Evolutionary conservation across 2,797 vertebrate genomes (phyloP), one percentile per base, ranked within the genome.

Genomic region (Falco cherrug): DNA sequence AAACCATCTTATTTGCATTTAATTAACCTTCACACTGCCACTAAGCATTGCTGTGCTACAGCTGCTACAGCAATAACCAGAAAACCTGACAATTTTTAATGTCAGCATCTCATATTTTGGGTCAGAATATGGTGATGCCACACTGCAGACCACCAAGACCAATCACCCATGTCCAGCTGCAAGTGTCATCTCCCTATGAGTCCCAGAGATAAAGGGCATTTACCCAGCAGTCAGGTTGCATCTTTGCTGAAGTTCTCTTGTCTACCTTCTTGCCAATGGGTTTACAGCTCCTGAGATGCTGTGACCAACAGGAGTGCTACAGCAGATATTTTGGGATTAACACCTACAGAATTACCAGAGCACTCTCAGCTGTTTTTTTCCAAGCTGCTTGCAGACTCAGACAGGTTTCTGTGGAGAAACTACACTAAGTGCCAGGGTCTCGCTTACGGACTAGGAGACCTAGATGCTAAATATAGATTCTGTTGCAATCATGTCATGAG

Each of bases 181-280:
- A 25, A 68, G n/a, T 2, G 25, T 6, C 35, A 43, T 25, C 21
- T 19, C 84, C 31, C 20, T 35, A 39, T 59, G 31, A 13, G 28
- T 16, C 37, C 35, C 41, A 50, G 41, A 39, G 31, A 56, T 10
- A 85, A 87, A 71, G 31, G 31, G 11, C 24, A 41, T 51, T 89
- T 33, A 87, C 14, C 17, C 50, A 70, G 63, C 25, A 82, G 43
- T 6, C 61, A 75, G 53, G 57, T 19, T 63, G 25, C 33, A 35
- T 10, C 39, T 68, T 77, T 45, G 37, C 56, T n/a, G 31, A 61
- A 7, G 13, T 53, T 47, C 37, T 92, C 50, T 41, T 31, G 11
- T 13, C 37, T n/a, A 5, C 29, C 45, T 39, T 80, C 37, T 22
- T 60, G 51, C 16, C 0, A 0, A 9, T 8, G 17, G 22, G 2